Base-by-base conservation (phyloP, 2,888 invertebrate genomes). In the Caenorhabditis sinica region DNA sequence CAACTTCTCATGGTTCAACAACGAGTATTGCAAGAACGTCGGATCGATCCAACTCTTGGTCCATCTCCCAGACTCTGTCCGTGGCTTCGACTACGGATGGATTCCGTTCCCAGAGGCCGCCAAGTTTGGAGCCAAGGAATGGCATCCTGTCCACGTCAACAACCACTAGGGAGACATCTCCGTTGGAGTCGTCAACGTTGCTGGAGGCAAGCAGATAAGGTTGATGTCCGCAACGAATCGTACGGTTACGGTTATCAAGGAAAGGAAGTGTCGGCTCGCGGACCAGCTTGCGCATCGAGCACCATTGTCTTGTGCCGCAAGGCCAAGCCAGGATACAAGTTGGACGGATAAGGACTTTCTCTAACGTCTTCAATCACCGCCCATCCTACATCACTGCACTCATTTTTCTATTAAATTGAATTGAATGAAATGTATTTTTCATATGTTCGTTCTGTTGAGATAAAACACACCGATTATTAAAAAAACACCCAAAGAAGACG, bases 41-140 rank as follows among this genome's bases (percentile, higher is more conserved):
- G 90, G 91, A 71, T 90, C 90, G 11, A 85, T 91, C 72, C 87
- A 87, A 80, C 60, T 88, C 40, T 83, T 88, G 60, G 68, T 85
- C 86, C 85, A 91, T 80, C 82, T 90, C 33, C 82, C 89, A n/a
- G 91, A 91, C 53, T 85, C 84, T 74, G 88, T 91, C 25, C 90
- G 90, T 66, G 91, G 91, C 63, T 91, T 89, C 87, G 90, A 91
- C 87, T 91, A n/a, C n/a, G n/a, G n/a, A n/a, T n/a, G n/a, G n/a
- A n/a, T n/a, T n/a, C n/a, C n/a, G n/a, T n/a, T n/a, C n/a, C n/a
- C n/a, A n/a, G n/a, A n/a, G n/a, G n/a, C n/a, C n/a, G n/a, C n/a
- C n/a, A n/a, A n/a, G n/a, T 89, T 88, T 82, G 89, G 87, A 28
- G 90, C 87, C 65, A 89, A 89, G 87, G 86, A 86, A 49, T 89